Percentiles rank a stretch among this genome's conserved stretches.
Evolutionary conservation across 2,113 vertebrate genomes (phyloP).

Genomic region (Cynoglossus semilaevis): DNA sequence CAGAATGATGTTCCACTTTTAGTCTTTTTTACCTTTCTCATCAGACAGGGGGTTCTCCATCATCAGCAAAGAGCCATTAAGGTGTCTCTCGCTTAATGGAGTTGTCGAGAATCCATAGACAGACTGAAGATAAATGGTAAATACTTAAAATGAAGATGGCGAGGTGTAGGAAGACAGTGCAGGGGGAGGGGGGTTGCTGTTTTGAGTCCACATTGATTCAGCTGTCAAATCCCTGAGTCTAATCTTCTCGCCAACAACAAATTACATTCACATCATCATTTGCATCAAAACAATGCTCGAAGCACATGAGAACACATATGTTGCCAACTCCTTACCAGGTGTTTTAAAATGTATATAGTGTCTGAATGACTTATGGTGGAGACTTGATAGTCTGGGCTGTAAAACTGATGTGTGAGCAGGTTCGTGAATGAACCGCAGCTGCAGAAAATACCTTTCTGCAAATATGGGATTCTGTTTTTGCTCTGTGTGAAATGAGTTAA

Average conservation of each 20-base stretch:
- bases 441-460: conserved; percentile 33
- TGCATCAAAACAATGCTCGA: conserved; percentile 54
- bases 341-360: conserved; percentile 24
- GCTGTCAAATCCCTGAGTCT: conserved; percentile 65
- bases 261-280: conserved; percentile 56
- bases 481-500: conserved; percentile 52
- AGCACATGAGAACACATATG: conserved; percentile 38
- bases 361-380: conserved; percentile 15
- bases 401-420: conserved; percentile 22
- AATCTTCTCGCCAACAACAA: conserved; percentile 64
- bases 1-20: conserved; percentile 57
- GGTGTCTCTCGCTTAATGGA: conserved; percentile 76
- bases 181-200: conserved; percentile 47
- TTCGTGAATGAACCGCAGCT: conserved; percentile 39
- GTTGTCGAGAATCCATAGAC: conserved; percentile 74
- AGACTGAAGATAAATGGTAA: conserved; percentile 74
- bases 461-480: conserved; percentile 27
- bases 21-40: conserved; percentile 65
- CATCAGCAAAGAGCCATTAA: conserved; percentile 73
- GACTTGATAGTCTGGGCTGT: conserved; percentile 9
- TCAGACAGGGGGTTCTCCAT: conserved; percentile 74
- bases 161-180: conserved; percentile 55
- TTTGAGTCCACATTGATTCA: conserved; percentile 68
- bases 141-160: conserved; percentile 74
- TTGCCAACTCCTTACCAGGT: conserved; percentile 13